Evolutionary conservation across 1,140 invertebrate species (phyloP).

Genomic region (Aphis craccivora): DNA sequence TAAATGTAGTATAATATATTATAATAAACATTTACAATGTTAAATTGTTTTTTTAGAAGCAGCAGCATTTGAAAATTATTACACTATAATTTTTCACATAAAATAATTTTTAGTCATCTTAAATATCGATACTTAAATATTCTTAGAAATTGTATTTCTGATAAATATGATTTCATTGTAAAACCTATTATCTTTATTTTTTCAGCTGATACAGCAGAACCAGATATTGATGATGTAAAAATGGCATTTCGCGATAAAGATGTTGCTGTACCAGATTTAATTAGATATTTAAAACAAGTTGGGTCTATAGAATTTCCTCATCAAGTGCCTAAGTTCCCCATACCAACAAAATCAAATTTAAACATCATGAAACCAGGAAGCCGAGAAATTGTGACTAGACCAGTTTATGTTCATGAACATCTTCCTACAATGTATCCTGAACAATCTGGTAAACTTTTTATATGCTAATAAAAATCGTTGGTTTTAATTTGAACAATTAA

Average conservation of each 20-base stretch:
- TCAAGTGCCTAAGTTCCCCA: conserved; percentile 79
- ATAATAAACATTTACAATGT: too few species aligned
- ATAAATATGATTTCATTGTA: background rate
- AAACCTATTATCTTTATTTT: background rate
- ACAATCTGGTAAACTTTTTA: conserved; percentile 27
- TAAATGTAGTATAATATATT: too few species aligned
- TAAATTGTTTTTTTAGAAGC: too few species aligned
- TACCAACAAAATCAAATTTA: conserved; percentile 78
- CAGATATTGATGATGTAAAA: conserved; percentile 86
- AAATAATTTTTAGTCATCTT: background rate
- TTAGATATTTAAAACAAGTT: conserved; percentile 88
- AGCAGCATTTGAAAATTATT: too few species aligned
- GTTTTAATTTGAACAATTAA: background rate
- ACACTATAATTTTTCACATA: background rate
- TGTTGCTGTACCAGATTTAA: conserved; percentile 81
- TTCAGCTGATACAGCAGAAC: conserved; percentile 66
- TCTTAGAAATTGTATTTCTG: background rate
- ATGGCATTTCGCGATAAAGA: conserved; percentile 85
- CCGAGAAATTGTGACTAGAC: conserved; percentile 87
- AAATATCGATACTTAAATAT: background rate
- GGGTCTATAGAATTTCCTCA: conserved; percentile 75
- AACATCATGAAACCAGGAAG: conserved; percentile 86
- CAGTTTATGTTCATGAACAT: conserved; percentile 90
- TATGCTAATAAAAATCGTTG: background rate
- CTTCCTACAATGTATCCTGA: conserved; percentile 88